phyloP scores from a whole-genome alignment of 2,113 vertebrate species.

The Varanus komodoensis region DNA sequence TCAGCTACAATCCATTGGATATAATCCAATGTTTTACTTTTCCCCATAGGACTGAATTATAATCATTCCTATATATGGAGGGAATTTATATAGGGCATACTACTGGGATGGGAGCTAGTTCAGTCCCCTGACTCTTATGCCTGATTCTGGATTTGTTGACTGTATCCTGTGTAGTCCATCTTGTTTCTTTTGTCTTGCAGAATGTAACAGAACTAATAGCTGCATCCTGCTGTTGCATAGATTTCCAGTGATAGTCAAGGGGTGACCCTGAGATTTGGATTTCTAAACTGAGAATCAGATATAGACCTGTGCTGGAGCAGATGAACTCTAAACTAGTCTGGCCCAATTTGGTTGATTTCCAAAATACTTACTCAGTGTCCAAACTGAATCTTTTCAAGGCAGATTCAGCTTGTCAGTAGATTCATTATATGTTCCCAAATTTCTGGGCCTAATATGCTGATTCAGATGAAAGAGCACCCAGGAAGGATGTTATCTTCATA shows the following conservation, averaged over 20 bases:
- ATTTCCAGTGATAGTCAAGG: no score
- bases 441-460: neutral
- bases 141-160: neutral
- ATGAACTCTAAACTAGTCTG: no score
- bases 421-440: neutral
- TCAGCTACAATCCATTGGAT: neutral
- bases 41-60: neutral
- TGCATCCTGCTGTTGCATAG: no score
- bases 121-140: neutral
- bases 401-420: neutral
- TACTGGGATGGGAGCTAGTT: neutral
- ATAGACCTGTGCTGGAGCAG: no score
- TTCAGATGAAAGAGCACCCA: neutral
- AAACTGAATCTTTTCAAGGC: no score
- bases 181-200: neutral
- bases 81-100: neutral
- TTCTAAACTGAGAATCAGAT: no score
- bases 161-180: neutral
- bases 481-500: neutral
- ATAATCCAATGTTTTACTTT: no score
- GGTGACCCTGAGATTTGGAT: no score
- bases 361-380: no score
- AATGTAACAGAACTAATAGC: neutral
- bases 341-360: no score
- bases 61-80: neutral